phyloP scores from a whole-genome alignment of 2,113 vertebrate species.

The Sinocyclocheilus grahami region DNA sequence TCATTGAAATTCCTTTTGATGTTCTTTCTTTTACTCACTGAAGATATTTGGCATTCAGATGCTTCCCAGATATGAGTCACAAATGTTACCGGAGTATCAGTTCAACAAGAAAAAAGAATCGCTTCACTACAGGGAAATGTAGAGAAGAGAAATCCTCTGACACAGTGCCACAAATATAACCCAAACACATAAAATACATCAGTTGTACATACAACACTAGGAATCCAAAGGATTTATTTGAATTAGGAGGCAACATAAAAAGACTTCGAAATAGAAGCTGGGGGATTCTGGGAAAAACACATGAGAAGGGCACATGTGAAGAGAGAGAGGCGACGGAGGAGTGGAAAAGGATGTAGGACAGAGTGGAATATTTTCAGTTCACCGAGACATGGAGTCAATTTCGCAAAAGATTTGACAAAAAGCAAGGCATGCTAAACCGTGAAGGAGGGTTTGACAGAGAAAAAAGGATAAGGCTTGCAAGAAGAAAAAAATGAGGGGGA shows the following conservation, averaged over 20 bases:
- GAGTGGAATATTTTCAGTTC: slow-evolving; percentile 2
- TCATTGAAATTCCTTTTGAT: background rate
- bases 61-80: background rate
- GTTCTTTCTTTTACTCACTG: background rate
- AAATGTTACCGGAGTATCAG: background rate
- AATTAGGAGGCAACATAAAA: background rate
- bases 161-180: slow-evolving; percentile 3
- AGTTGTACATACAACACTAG: background rate
- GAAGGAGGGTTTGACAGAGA: background rate
- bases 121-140: background rate
- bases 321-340: background rate
- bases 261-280: background rate
- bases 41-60: background rate
- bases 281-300: slow-evolving; percentile 26
- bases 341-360: background rate
- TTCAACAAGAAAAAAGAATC: background rate
- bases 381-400: background rate
- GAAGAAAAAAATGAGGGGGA: background rate
- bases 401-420: background rate
- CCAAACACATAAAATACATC: background rate
- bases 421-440: background rate
- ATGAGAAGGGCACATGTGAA: background rate
- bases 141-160: background rate
- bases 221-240: slow-evolving; percentile 13
- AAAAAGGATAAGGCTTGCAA: background rate